phyloP scores from a whole-genome alignment of 2,888 invertebrate species.

The Xestia c-nigrum region DNA sequence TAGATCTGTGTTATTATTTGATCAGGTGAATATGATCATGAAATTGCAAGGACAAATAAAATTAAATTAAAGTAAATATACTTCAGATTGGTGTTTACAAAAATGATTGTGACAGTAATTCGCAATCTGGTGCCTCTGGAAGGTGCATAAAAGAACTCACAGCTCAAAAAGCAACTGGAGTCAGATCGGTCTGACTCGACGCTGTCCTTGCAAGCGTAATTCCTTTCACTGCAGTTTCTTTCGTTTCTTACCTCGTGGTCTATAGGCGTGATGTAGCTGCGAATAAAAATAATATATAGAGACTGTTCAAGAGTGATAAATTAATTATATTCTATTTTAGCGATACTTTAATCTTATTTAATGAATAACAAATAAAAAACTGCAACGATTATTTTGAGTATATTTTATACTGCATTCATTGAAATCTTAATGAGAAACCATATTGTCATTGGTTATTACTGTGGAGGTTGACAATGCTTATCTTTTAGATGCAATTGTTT shows the following conservation, averaged over 20 bases:
- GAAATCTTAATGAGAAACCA: not conserved
- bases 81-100: not conserved
- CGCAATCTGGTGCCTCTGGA: slow-evolving; percentile 51
- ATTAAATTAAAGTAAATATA: not conserved
- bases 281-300: slow-evolving; percentile 55
- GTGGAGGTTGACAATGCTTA: not conserved
- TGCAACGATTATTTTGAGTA: not conserved
- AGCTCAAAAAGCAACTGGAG: slow-evolving; percentile 90
- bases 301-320: not conserved
- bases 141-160: slow-evolving; percentile 81
- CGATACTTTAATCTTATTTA: not conserved
- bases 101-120: not conserved
- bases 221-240: slow-evolving; percentile 74
- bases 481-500: slow-evolving; percentile 1
- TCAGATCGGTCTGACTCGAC: slow-evolving; percentile 86
- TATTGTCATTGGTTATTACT: not conserved
- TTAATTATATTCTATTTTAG: not conserved
- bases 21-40: not conserved
- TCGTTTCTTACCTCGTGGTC: slow-evolving; percentile 87
- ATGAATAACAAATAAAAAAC: too few species aligned
- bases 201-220: slow-evolving; percentile 81
- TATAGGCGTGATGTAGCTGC: slow-evolving; percentile 87
- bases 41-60: not conserved
- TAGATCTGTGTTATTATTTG: not conserved
- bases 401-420: not conserved